Conservation (phyloP, 2,113 vertebrate species). For the Equus quagga region DNA sequence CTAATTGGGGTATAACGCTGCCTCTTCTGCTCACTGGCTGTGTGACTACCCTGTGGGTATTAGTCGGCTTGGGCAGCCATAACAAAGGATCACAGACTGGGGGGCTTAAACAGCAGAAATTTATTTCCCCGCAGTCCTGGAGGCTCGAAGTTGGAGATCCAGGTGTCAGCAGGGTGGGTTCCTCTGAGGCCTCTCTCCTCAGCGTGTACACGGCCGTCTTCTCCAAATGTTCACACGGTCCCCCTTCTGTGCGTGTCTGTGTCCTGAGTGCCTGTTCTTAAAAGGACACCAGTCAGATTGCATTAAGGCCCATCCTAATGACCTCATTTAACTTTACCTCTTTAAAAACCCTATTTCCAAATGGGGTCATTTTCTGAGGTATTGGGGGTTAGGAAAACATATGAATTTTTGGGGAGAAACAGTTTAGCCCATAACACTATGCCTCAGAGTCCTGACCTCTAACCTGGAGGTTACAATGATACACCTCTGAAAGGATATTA, state of each 20-base stretch:
- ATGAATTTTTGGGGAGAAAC: neutral
- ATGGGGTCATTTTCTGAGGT: neutral
- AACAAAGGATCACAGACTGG: neutral
- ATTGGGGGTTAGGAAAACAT: neutral
- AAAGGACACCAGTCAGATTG: neutral
- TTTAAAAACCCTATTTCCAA: neutral
- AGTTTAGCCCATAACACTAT: neutral
- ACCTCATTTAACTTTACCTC: neutral
- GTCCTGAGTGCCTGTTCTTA: neutral
- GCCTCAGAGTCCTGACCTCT: neutral
- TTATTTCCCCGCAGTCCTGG: neutral
- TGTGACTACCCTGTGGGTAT: neutral
- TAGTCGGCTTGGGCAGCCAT: neutral
- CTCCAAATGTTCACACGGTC: neutral
- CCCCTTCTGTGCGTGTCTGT: neutral
- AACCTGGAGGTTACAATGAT: neutral
- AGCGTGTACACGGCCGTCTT: fast-evolving
- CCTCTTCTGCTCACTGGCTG: neutral
- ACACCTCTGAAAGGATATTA: neutral
- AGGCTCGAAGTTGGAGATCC: neutral
- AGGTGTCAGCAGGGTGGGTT: neutral
- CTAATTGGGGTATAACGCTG: no score
- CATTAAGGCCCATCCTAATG: neutral
- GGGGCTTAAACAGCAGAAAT: neutral
- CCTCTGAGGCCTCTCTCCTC: neutral